phyloP scores from a whole-genome alignment of 2,113 vertebrate species.

The Cebus imitator region DNA sequence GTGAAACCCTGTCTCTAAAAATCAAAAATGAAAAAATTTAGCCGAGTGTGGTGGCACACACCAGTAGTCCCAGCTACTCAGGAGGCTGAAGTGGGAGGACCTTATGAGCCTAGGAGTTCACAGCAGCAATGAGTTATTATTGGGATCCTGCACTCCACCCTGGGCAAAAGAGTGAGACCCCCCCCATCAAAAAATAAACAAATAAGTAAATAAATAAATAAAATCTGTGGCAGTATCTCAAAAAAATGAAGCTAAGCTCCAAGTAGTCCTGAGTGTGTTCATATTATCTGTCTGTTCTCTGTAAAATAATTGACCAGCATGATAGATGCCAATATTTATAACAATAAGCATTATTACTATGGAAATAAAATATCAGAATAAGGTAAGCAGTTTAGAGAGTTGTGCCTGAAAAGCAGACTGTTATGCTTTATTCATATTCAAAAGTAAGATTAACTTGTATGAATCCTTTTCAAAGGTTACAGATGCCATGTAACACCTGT shows the following conservation, averaged over 20 bases:
- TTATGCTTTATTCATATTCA: not conserved
- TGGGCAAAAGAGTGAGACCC: too few relatives aligned
- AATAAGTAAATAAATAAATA: not conserved
- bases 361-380: not conserved
- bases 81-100: too few relatives aligned
- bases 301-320: conserved; percentile 13
- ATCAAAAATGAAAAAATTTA: not conserved
- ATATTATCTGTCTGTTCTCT: not conserved
- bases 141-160: too few relatives aligned
- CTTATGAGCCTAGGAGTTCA: too few relatives aligned
- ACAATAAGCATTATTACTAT: not conserved
- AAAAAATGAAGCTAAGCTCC: conserved; percentile 38
- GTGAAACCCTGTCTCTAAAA: not conserved
- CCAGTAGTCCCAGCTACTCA: too few relatives aligned
- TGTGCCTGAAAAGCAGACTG: not conserved
- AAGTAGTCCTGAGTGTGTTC: not conserved
- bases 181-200: too few relatives aligned
- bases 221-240: not conserved
- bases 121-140: too few relatives aligned
- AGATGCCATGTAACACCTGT: not conserved
- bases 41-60: too few relatives aligned
- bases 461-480: not conserved
- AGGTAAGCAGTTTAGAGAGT: not conserved
- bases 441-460: not conserved
- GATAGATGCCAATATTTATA: not conserved